Evolutionary conservation across 2,797 vertebrate species (phyloP).

Genomic region (Poecilia gillii): DNA sequence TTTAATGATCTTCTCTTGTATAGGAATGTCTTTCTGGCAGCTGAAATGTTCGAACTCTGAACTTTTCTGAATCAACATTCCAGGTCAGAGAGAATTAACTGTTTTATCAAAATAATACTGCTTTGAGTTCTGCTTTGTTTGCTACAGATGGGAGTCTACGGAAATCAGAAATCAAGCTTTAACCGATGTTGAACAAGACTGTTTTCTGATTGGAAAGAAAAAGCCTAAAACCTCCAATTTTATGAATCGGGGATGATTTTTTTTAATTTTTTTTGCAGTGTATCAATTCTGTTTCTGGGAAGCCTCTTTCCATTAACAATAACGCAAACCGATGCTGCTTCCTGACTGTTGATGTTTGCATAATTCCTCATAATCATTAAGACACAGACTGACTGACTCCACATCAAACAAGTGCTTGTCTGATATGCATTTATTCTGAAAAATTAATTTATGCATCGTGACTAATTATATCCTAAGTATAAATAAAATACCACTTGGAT

Average conservation of each 20-base stretch:
- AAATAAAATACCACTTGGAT: not conserved
- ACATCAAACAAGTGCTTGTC: not conserved
- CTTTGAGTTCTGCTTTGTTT: not conserved
- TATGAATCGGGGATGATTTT: slow-evolving; percentile 10
- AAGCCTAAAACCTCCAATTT: not conserved
- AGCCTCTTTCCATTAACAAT: not conserved
- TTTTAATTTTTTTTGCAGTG: not conserved
- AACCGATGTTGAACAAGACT: not conserved
- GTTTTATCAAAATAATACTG: not conserved
- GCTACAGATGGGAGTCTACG: not conserved
- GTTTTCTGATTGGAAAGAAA: not conserved
- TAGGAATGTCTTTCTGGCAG: not conserved
- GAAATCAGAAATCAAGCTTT: slow-evolving; percentile 9
- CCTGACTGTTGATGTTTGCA: not conserved
- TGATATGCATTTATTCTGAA: not conserved
- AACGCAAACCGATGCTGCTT: not conserved
- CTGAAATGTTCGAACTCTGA: not conserved
- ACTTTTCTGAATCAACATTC: not conserved
- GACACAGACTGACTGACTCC: not conserved
- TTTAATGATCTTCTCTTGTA: not conserved
- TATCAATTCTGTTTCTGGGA: not conserved
- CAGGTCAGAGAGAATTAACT: not conserved
- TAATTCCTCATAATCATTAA: slow-evolving; percentile 1
- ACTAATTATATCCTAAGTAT: not conserved
- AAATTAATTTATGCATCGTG: slow-evolving; percentile 7